Conservation (phyloP, 2,797 vertebrate species). For the Sebastes oblongus region DNA sequence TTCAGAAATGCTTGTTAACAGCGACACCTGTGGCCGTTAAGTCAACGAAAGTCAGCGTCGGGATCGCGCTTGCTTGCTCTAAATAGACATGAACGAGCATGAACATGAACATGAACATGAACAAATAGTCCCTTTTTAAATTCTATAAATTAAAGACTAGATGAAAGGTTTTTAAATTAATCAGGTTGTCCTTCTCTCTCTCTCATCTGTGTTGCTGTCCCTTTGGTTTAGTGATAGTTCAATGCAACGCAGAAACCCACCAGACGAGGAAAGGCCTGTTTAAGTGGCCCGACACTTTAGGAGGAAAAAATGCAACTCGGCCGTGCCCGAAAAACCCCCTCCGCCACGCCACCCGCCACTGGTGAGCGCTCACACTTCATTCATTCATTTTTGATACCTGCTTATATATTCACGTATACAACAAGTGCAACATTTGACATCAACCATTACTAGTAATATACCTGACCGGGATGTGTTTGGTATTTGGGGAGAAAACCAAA, state of each 20-base stretch:
- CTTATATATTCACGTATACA: too few species aligned
- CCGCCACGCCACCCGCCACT: conserved; percentile 56
- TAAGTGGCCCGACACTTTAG: conserved; percentile 70
- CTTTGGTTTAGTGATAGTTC: conserved; percentile 49
- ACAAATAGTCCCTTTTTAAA: neutral
- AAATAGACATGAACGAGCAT: too few species aligned
- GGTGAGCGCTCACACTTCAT: conserved; percentile 62
- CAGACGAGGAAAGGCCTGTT: conserved; percentile 76
- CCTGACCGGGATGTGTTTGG: too few species aligned
- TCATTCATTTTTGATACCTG: neutral
- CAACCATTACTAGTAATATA: too few species aligned
- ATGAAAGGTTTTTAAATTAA: neutral
- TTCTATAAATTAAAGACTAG: neutral
- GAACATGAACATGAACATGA: too few species aligned
- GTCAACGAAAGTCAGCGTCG: too few species aligned
- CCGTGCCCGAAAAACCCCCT: conserved; percentile 68
- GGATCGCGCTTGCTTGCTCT: too few species aligned
- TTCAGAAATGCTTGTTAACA: too few species aligned
- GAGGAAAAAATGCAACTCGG: conserved; percentile 37
- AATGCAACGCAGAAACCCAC: conserved; percentile 58
- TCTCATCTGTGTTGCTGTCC: neutral
- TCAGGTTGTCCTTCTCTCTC: neutral
- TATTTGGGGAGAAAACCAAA: too few species aligned
- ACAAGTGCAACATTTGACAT: too few species aligned
- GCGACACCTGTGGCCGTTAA: too few species aligned